phyloP scores from a whole-genome alignment of 37 sponge, comb jelly and placozoan genomes.

The Diacarnus erythraeanus region DNA sequence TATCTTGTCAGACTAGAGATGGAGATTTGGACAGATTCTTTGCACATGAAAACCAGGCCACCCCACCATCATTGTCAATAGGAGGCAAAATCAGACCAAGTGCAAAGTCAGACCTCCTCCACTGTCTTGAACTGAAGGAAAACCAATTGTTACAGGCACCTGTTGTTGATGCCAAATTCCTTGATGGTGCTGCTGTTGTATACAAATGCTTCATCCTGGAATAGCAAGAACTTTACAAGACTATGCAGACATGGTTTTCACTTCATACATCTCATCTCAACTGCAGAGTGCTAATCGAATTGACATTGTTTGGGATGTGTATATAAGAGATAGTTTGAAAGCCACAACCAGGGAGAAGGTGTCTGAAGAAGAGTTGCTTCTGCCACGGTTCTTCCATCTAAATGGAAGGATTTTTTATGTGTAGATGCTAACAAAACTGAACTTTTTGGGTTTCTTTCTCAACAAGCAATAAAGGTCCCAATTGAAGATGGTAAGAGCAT shows the following conservation, averaged over 20 bases:
- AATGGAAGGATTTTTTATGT: background rate
- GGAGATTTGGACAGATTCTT: conserved; percentile 27
- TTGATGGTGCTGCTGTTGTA: conserved; percentile 1
- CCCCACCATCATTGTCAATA: conserved; percentile 27
- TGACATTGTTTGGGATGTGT: conserved; percentile 22
- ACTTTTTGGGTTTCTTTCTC: background rate
- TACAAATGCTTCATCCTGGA: background rate
- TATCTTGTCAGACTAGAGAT: conserved; percentile 13
- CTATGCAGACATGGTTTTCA: background rate
- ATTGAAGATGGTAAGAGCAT: background rate
- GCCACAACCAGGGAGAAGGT: background rate
- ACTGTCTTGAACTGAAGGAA: background rate
- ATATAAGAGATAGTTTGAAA: background rate
- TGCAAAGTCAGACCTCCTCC: background rate
- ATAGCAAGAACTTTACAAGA: background rate
- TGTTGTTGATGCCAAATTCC: conserved; percentile 14
- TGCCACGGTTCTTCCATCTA: background rate
- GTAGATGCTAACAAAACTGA: background rate
- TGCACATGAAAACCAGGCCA: conserved; percentile 38
- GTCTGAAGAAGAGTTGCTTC: background rate
- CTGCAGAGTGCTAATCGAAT: background rate
- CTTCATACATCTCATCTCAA: conserved; percentile 1
- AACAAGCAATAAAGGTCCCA: background rate
- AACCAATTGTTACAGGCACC: background rate
- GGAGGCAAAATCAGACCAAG: background rate